Percentiles rank a stretch among this genome's conserved stretches.
These are phyloP conservation scores for Otus sunia DNA, from an alignment of 2,113 vertebrate species.

Conservation along the genomic window DNA sequence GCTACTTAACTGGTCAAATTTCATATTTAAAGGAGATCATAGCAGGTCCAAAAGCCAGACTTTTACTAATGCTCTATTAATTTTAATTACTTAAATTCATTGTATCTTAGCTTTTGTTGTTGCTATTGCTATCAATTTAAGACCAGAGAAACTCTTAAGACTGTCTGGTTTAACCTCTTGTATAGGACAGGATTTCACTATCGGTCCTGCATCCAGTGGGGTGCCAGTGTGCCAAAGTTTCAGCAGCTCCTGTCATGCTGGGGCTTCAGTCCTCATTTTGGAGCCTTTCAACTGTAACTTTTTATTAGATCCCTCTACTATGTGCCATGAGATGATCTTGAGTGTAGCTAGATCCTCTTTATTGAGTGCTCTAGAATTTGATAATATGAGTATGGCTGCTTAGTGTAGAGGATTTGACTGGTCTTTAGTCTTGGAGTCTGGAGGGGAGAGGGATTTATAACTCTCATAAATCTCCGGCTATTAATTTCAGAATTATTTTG, in stretches of 20 bases:
- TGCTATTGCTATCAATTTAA: not conserved
- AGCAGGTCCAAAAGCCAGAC: not conserved
- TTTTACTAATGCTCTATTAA: not conserved
- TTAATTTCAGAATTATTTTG: not conserved
- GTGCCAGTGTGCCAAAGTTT: not conserved
- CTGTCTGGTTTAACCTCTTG: not conserved
- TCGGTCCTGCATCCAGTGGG: accelerated
- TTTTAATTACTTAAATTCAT: not conserved
- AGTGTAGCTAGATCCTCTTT: not conserved
- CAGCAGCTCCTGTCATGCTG: not conserved
- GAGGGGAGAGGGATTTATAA: not conserved
- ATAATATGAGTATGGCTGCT: not conserved
- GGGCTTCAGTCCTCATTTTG: not conserved
- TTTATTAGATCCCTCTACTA: not conserved
- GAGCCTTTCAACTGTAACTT: not conserved
- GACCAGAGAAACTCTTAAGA: not conserved
- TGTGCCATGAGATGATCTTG: not conserved
- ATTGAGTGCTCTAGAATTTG: not conserved
- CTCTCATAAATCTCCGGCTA: not conserved
- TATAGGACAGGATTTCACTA: not conserved
- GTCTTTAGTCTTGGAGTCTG: not conserved
- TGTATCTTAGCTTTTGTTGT: not conserved
- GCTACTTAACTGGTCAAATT: not conserved
- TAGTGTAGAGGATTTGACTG: not conserved
- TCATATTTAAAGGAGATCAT: not conserved